Evolutionary conservation across 1,140 invertebrate species (phyloP), one percentile per base, ranked within the genome.

Genomic region (Papilio aristodemus): DNA sequence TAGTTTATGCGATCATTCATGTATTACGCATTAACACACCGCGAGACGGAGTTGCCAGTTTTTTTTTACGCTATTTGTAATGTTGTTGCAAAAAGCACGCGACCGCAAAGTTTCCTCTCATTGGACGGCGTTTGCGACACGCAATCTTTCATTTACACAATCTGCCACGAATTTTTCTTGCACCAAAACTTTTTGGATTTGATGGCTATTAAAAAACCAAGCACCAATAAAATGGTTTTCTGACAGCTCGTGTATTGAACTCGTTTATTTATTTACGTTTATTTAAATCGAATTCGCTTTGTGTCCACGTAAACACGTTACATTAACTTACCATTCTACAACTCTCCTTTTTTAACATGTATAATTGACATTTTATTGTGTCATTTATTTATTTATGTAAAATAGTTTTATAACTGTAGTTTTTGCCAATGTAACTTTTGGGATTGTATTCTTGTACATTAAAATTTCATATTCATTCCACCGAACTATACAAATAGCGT

Each of bases 31-130:
- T 73, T 71, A 62, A 77, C 67, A 76, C 71, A 54, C 58, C 54
- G 66, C 71, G 69, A 63, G n/a, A 67, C 71, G 72, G 78, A 81
- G 75, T 79, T 86, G 72, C 78, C 79, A 81, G 80, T 72, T 62
- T 62, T 72, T 62, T 62, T 62, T 62, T 17, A 19, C n/a, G 37
- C 17, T 8, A 62, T 62, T 62, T 62, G 17, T 38, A 54, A 54
- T 22, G 46, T 54, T 43, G 41, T 43, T 54, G 46, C 46, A 54
- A 54, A 54, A 22, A 54, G 46, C 17, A 54, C 19, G 46, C 17
- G 19, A 54, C 46, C 46, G 19, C 46, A 54, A 54, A 54, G 46
- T 54, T 46, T 13, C 46, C 46, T 54, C 46, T 54, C 17, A 19
- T 25, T 54, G 46, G 46, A 54, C 46, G 22, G 19, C 11, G 46